Evolutionary conservation across 2,113 vertebrate species (phyloP), one percentile per base, ranked within the genome.

Genomic region (Daubentonia madagascariensis): DNA sequence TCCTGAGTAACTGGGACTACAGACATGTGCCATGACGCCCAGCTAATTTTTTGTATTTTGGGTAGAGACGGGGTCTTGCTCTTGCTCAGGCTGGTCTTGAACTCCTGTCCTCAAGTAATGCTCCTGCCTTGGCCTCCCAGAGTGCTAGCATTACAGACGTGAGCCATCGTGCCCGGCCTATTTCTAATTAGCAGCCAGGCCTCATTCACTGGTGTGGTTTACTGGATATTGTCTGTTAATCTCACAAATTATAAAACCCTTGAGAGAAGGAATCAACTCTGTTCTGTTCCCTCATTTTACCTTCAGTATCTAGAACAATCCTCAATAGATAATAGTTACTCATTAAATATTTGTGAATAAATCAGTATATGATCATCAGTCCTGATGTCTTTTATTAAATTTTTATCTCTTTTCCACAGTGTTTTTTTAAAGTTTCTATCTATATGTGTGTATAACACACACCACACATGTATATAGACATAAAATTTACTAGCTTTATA

Each of bases 281-380:
- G 30, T 73, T 57, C 20, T 35, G 0, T 35, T 35, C n/a, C 28
- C 57, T 1, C 1, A 1, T 18, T 12, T 2, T 22, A 50, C 23
- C 72, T 14, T 78, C 72, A 48, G 4, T 40, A 0, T 50, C 61
- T 30, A 65, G 45, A 37, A n/a, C 30, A 65, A 59, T 52, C 35
- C 57, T 90, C 87, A 37, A 35, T 28, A 84, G 68, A 30, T 65
- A 75, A 72, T 40, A 57, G 11, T 13, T 37, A 40, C 30, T 86
- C 52, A n/a, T 52, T 86, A 61, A 79, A 40, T 59, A 52, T 79
- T 54, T 52, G 52, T 78, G 72, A 68, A 48, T 40, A 78, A 85
- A 32, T 68, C 72, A 79, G 20, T 37, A 9, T 22, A 23, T 70
- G 73, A 81, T 40, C 50, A 40, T 50, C 7, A n/a, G 10, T 40